Base-by-base conservation (phyloP, 2,113 vertebrate genomes). In the Zapus hudsonius region DNA sequence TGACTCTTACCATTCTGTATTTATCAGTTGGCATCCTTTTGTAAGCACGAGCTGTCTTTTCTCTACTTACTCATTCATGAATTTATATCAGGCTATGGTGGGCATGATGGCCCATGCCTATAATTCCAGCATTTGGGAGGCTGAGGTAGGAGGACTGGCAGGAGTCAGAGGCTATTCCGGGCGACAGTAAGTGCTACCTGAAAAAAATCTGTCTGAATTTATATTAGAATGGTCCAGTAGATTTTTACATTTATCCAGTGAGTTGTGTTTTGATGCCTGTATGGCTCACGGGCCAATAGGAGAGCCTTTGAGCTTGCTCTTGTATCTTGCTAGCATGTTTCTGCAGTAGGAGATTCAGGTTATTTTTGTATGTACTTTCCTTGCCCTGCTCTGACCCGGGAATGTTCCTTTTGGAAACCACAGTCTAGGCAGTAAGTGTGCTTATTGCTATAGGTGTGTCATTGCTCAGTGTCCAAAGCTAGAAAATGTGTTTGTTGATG, bases 351-450 rank as follows among this genome's bases (percentile, higher is more conserved):
- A 1, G 61, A 17, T 75, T 67, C 44, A 76, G 40, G 25, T 22
- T 55, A 20, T 52, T 80, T 3, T 29, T 74, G 9, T 52, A 12
- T 74, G 9, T 52, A 12, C 42, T 69, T 52, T 63, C 57, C 42
- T 19, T 80, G 36, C 29, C 19, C 31, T 23, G 44, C 31, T 42
- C 47, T 92, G 16, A 87, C 79, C 90, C 15, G 33, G 44, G 33
- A 90, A 3, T 52, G 38, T 66, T 92, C 33, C 25, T 94, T 94
- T 82, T 36, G 29, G n/a, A 91, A 42, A 85, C 19, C 42, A 67
- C 38, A 20, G 31, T 66, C 80, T 59, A 84, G 61, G 16, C 29
- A 72, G 25, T 15, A 72, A 31, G 1, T 70, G 13, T 90, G 42
- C 17, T 79, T 38, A 9, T 67, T 80, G 36, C 13, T 79, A 31